Evolutionary conservation across 2,113 vertebrate species (phyloP).

Genomic region (Neotoma lepida): DNA sequence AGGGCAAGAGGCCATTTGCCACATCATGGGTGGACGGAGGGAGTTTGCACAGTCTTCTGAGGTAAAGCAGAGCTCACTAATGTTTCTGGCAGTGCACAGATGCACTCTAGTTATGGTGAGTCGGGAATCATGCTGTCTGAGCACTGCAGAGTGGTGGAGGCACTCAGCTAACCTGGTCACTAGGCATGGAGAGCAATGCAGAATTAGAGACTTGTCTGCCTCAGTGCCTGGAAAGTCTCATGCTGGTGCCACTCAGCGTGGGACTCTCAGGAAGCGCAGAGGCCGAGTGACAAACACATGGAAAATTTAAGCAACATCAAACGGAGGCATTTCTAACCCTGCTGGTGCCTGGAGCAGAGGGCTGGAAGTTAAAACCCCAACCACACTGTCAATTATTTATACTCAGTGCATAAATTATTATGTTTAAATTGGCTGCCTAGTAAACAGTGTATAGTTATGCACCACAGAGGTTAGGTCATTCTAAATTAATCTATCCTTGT

Average conservation of each 20-base stretch:
- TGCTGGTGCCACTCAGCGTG: accelerated
- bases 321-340: not conserved
- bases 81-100: not conserved
- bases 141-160: accelerated
- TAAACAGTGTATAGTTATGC: constrained; percentile 66
- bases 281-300: not conserved
- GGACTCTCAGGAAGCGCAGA: not conserved
- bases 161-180: not conserved
- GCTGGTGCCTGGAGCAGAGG: not conserved
- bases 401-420: constrained; percentile 69
- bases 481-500: constrained; percentile 36
- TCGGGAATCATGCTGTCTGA: not conserved
- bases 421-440: constrained; percentile 46
- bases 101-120: accelerated
- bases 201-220: not conserved
- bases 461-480: constrained; percentile 11
- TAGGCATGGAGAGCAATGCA: not conserved
- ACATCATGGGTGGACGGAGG: not conserved
- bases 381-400: constrained; percentile 71
- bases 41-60: not conserved
- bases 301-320: not conserved
- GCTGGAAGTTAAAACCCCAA: constrained; percentile 29
- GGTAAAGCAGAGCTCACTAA: not conserved
- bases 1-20: not conserved
- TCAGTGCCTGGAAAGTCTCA: not conserved